Conservation (phyloP, 2,888 invertebrate genomes). For the Eledone cirrhosa region DNA sequence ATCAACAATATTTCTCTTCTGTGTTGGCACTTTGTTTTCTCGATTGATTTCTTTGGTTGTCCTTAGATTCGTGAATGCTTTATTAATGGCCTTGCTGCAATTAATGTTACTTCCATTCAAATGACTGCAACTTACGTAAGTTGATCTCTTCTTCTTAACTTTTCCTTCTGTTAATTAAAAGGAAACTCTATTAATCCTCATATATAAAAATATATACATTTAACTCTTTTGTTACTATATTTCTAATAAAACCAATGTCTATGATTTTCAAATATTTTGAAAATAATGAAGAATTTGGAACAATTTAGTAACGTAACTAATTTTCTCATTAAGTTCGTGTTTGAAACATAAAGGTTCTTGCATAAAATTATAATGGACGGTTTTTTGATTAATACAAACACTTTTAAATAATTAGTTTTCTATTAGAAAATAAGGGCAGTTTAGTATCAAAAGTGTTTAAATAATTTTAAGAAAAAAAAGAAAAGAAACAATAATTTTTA, state of each 20-base stretch:
- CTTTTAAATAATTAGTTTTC: no score
- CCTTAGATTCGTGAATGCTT: slow-evolving; percentile 37
- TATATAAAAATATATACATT: neutral
- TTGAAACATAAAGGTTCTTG: no score
- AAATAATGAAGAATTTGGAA: no score
- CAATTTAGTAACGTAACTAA: no score
- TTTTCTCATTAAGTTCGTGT: no score
- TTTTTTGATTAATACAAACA: no score
- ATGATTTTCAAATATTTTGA: no score
- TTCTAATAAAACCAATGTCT: no score
- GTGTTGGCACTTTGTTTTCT: slow-evolving; percentile 18
- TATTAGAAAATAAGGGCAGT: no score
- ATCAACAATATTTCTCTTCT: neutral
- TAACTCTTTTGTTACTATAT: neutral
- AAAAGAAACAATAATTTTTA: neutral
- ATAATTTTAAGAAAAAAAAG: no score
- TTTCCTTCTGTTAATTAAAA: slow-evolving; percentile 22
- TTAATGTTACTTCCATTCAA: neutral
- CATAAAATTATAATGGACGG: no score
- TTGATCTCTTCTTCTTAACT: neutral
- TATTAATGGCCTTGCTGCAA: neutral
- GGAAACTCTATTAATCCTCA: neutral
- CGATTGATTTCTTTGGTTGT: slow-evolving; percentile 31
- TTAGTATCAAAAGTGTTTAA: no score
- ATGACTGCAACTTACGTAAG: neutral